Evolutionary conservation across 2,797 vertebrate genomes (phyloP).

Genomic region (Corythornis leucogaster): DNA sequence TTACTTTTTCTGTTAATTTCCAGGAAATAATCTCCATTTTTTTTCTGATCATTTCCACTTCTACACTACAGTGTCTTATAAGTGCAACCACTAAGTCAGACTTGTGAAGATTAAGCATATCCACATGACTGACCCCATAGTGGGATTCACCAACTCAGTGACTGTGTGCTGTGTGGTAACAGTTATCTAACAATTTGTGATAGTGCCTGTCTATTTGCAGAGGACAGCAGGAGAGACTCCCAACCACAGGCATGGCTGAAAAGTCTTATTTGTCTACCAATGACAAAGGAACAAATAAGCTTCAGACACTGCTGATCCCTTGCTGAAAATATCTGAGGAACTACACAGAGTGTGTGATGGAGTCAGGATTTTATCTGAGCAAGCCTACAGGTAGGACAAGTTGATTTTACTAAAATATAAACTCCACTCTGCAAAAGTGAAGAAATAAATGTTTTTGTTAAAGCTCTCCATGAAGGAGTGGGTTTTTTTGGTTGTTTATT

Average conservation of each 20-base stretch:
- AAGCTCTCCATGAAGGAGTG: background rate
- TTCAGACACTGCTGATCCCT: background rate
- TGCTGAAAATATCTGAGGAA: background rate
- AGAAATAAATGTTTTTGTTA: background rate
- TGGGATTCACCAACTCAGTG: background rate
- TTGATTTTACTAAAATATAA: background rate
- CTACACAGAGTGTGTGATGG: background rate
- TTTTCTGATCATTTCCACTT: background rate
- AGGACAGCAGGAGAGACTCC: background rate
- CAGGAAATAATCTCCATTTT: background rate
- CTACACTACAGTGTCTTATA: background rate
- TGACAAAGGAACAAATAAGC: background rate
- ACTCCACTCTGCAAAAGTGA: background rate
- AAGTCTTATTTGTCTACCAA: background rate
- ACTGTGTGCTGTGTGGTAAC: background rate
- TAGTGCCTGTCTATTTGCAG: background rate
- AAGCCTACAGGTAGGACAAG: background rate
- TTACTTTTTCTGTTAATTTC: background rate
- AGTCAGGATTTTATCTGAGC: background rate
- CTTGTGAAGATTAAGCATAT: background rate
- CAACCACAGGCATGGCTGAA: background rate
- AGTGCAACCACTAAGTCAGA: background rate
- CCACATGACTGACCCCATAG: background rate
- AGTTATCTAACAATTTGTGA: background rate
- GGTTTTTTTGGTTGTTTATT: background rate